Evolutionary conservation across 1,140 invertebrate species (phyloP).

Genomic region (Calephelis virginiensis): DNA sequence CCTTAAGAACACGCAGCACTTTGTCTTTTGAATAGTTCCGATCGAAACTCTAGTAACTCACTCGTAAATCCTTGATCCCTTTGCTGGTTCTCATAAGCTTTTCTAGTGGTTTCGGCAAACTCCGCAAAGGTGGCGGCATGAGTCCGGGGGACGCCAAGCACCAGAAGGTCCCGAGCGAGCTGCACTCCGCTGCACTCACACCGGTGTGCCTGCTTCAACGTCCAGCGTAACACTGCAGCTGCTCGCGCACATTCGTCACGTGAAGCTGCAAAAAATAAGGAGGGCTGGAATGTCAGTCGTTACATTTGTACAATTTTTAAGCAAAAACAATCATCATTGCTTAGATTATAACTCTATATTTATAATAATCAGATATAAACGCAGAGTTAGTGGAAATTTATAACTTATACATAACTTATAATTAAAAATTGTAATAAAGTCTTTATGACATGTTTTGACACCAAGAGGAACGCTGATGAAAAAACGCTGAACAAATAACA

Average conservation of each 20-base stretch:
- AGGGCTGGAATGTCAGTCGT: not conserved
- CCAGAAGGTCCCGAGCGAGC: slow-evolving; percentile 53
- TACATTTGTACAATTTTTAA: too few species aligned
- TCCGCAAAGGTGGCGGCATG: slow-evolving; percentile 59
- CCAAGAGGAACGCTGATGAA: too few species aligned
- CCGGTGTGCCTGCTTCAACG: slow-evolving; percentile 48
- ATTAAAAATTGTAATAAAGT: too few species aligned
- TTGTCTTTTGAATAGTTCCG: not conserved
- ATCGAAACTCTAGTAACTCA: slow-evolving; percentile 27
- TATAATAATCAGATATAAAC: too few species aligned
- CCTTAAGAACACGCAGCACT: too few species aligned
- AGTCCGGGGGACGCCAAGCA: slow-evolving; percentile 58
- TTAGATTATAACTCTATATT: too few species aligned
- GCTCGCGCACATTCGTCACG: slow-evolving; percentile 64
- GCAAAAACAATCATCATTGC: too few species aligned
- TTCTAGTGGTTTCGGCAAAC: slow-evolving; percentile 40
- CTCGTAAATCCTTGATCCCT: slow-evolving; percentile 53
- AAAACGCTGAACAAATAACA: too few species aligned
- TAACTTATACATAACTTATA: too few species aligned
- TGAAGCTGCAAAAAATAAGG: slow-evolving; percentile 40
- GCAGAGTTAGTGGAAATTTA: too few species aligned
- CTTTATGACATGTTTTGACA: too few species aligned
- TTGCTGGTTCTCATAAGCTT: slow-evolving; percentile 37
- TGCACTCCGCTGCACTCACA: slow-evolving; percentile 50
- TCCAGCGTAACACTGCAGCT: slow-evolving; percentile 62